A percentile compares a stretch with the other conserved stretches of the same genome.
Conservation (phyloP, 2,888 invertebrate species). For the Pandemis heparana region DNA sequence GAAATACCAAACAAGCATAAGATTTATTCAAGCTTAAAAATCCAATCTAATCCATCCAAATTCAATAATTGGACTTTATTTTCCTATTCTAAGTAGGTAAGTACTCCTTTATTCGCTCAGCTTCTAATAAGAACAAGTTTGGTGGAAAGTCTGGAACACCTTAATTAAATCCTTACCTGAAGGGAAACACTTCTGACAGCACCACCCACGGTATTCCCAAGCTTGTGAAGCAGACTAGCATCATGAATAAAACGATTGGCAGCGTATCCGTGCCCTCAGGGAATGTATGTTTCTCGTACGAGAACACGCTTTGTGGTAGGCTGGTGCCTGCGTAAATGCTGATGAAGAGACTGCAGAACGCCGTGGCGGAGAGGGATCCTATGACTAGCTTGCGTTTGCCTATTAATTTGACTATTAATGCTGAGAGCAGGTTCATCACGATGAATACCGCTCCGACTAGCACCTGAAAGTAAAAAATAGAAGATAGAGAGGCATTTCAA, state of each 20-base stretch:
- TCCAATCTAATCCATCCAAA: too few relatives aligned
- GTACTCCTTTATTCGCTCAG: too few relatives aligned
- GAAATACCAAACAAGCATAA: constrained; percentile 46
- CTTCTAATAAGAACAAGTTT: too few relatives aligned
- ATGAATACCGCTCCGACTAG: constrained; percentile 70
- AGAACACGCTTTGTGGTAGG: constrained; percentile 64
- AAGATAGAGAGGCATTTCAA: background rate
- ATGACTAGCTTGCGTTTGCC: constrained; percentile 76
- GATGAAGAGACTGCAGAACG: constrained; percentile 64
- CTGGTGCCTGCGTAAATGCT: constrained; percentile 65
- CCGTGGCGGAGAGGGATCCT: constrained; percentile 65
- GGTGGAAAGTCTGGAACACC: too few relatives aligned
- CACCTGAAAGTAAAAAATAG: constrained; percentile 63
- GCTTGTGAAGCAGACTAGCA: constrained; percentile 70
- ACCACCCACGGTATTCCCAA: constrained; percentile 85
- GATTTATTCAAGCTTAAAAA: background rate
- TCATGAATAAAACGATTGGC: constrained; percentile 73
- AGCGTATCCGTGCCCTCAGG: constrained; percentile 69
- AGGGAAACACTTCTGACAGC: constrained; percentile 85
- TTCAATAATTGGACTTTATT: too few relatives aligned
- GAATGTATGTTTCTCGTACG: constrained; percentile 72
- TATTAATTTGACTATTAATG: constrained; percentile 65
- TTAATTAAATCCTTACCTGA: constrained; percentile 68
- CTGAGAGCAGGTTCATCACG: constrained; percentile 69
- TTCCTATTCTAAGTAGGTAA: too few relatives aligned